These are phyloP conservation scores for Spea hammondii DNA, from an alignment of 2,797 vertebrate species.

Conservation along the genomic window DNA sequence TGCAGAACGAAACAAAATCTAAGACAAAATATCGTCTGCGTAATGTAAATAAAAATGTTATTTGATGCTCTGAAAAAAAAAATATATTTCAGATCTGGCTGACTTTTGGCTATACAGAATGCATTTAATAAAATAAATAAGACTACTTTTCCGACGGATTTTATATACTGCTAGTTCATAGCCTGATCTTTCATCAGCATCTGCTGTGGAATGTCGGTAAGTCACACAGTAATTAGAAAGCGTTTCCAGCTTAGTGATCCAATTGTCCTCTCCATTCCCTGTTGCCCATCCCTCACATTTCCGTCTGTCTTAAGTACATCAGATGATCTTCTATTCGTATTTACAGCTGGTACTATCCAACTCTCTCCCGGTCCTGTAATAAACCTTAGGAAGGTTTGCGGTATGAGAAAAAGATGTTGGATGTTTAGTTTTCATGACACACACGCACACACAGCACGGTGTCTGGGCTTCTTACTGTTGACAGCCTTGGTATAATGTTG, in stretches of 20 bases:
- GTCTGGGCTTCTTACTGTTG: conserved; percentile 26
- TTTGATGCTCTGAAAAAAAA: no score
- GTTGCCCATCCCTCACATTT: conserved; percentile 22
- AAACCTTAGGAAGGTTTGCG: conserved; percentile 13
- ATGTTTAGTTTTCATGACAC: conserved; percentile 31
- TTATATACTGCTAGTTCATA: conserved; percentile 14
- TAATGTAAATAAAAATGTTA: no score
- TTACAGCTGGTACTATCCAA: neutral
- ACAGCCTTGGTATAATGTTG: conserved; percentile 37
- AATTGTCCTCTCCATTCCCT: conserved; percentile 37
- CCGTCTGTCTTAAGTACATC: conserved; percentile 28
- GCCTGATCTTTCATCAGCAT: conserved; percentile 15
- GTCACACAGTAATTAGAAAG: conserved; percentile 17
- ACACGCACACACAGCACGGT: conserved; percentile 16
- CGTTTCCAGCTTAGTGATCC: conserved; percentile 35
- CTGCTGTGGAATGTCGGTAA: conserved; percentile 12
- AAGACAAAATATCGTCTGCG: no score
- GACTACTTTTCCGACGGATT: neutral
- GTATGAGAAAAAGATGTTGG: conserved; percentile 11
- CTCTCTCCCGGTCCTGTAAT: conserved; percentile 3
- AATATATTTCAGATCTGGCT: neutral
- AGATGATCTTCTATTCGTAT: conserved; percentile 21
- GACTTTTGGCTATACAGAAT: neutral
- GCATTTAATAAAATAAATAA: neutral
- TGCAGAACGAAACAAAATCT: no score